These are phyloP conservation scores for Morbakka virulenta DNA, from an alignment of 30 jellyfish, hydroid and myxozoan species.

Conservation along the genomic window DNA sequence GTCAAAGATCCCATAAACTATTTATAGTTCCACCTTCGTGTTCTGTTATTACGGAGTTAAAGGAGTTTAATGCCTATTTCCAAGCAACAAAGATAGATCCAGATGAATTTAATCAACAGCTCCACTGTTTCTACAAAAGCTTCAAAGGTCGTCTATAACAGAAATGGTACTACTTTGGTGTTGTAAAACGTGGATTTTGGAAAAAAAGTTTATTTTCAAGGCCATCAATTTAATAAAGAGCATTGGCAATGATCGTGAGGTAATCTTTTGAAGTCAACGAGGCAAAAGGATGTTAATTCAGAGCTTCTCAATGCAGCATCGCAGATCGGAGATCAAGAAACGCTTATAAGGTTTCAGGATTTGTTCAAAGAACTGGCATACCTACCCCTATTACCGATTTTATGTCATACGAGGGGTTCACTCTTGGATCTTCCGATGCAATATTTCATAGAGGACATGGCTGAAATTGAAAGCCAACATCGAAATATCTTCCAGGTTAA, in stretches of 20 bases:
- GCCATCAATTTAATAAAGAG: not conserved
- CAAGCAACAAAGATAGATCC: constrained; percentile 62
- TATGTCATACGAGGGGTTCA: no score
- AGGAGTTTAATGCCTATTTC: constrained; percentile 46
- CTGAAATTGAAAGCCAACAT: no score
- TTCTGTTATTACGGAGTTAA: constrained; percentile 56
- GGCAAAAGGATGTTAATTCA: no score
- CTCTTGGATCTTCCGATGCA: no score
- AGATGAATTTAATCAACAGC: constrained; percentile 4
- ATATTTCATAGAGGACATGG: no score
- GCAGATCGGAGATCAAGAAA: no score
- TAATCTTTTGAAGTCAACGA: no score
- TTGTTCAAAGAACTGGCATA: no score
- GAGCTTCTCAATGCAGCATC: no score
- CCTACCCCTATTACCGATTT: no score
- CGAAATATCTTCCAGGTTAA: no score
- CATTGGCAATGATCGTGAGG: not conserved
- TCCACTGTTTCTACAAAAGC: constrained; percentile 11
- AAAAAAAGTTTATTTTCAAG: constrained; percentile 40
- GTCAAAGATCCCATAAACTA: constrained; percentile 41
- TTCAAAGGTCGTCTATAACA: constrained; percentile 23
- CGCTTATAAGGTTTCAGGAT: no score
- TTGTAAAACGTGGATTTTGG: constrained; percentile 52
- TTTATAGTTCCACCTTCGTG: constrained; percentile 40
- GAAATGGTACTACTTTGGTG: constrained; percentile 4